Evolutionary conservation across 2,113 vertebrate species (phyloP).

Genomic region (Marmota flaviventris): DNA sequence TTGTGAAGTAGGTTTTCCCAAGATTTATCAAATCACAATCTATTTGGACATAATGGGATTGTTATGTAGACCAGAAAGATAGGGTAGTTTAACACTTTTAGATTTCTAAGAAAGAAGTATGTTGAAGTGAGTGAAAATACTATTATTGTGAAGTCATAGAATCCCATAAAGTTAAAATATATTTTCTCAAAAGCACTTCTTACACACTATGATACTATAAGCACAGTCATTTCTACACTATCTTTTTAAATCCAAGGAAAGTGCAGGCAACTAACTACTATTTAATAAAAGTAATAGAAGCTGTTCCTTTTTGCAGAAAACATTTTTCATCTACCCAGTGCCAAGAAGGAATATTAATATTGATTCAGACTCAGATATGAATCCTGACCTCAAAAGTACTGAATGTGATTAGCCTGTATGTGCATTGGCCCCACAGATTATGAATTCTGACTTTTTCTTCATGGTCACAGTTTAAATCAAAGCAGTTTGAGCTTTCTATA

Average conservation of each 20-base stretch:
- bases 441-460: conserved; percentile 62
- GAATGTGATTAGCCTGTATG: conserved; percentile 61
- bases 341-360: conserved; percentile 72
- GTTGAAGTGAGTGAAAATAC: conserved; percentile 46
- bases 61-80: conserved; percentile 18
- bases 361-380: conserved; percentile 73
- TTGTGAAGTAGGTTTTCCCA: conserved; percentile 8
- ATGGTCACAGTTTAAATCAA: conserved; percentile 71
- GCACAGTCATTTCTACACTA: background rate
- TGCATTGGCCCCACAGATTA: background rate
- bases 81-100: conserved; percentile 15
- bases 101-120: conserved; percentile 23
- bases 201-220: conserved; percentile 56
- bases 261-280: conserved; percentile 51
- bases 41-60: background rate
- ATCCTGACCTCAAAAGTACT: conserved; percentile 70
- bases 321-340: conserved; percentile 70
- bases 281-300: conserved; percentile 76
- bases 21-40: conserved; percentile 50
- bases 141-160: conserved; percentile 55
- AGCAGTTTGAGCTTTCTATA: conserved; percentile 56
- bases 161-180: conserved; percentile 63
- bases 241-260: conserved; percentile 62
- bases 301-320: conserved; percentile 62
- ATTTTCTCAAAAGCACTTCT: conserved; percentile 69